Evolutionary conservation across 2,113 vertebrate genomes (phyloP), one percentile per base, ranked within the genome.

Genomic region (Osmerus mordax): DNA sequence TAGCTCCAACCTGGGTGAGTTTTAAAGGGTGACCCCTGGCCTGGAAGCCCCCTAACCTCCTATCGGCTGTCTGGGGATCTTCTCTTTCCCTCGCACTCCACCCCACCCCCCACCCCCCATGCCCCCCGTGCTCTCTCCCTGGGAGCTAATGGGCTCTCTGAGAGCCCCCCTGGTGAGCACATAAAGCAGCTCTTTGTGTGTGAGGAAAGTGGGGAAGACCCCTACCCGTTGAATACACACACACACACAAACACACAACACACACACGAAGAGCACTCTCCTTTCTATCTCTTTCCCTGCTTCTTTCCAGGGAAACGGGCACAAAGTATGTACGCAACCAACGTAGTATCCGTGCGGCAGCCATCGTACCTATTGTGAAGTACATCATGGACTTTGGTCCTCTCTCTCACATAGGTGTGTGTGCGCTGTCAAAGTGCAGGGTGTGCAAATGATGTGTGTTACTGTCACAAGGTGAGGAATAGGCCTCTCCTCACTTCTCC

Each of bases 161-260:
- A 86, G 76, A 83, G 84, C 77, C 83, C 78, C 84, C 87, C 88
- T 70, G 81, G 72, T 83, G 90, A 21, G 87, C 65, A 75, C 82
- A 73, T 77, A 79, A 82, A 81, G 87, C 73, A 78, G 81, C 75
- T 71, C 86, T 90, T 91, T 91, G 89, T 92, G 76, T 88, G 82
- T 79, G 55, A 67, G 72, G 74, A 70, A 77, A 87, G 67, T 75
- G 79, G 83, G 87, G 77, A 83, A 87, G 84, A 80, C 80, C 83
- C 78, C 80, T 81, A 79, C 77, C 75, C 74, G 74, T 77, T 73
- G 77, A 86, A 84, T 74, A 84, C 81, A 84, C n/a, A n/a, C n/a
- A n/a, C n/a, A n/a, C n/a, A n/a, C n/a, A n/a, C n/a, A n/a, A n/a
- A n/a, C n/a, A n/a, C n/a, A n/a, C n/a, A n/a, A n/a, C 78, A 82